phyloP scores from a whole-genome alignment of 2,113 vertebrate genomes.

The Sphaerodactylus townsendi region DNA sequence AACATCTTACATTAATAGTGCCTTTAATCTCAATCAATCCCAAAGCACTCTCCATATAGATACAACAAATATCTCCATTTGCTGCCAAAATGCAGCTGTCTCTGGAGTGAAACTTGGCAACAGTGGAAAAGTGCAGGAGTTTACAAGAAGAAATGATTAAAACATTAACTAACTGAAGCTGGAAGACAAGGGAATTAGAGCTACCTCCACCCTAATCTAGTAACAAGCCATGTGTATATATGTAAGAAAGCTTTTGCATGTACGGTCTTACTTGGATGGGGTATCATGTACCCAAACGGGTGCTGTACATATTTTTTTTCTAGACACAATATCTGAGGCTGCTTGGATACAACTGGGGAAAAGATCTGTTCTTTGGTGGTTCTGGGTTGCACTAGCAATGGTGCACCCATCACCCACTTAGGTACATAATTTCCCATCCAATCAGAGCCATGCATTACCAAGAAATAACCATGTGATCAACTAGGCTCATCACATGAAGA shows the following conservation, averaged over 20 bases:
- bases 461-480: too few relatives aligned
- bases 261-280: background rate
- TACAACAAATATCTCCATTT: conserved; percentile 57
- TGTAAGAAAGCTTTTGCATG: background rate
- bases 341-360: background rate
- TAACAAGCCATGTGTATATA: background rate
- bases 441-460: too few relatives aligned
- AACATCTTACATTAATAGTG: conserved; percentile 71
- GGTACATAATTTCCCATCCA: background rate
- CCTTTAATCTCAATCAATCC: conserved; percentile 75
- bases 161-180: conserved; percentile 47
- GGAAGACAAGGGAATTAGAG: conserved; percentile 30
- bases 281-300: background rate
- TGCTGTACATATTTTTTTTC: too few relatives aligned
- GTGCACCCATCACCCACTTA: background rate
- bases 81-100: conserved; percentile 37
- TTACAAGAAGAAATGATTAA: conserved; percentile 44
- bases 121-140: background rate
- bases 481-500: too few relatives aligned
- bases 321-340: too few relatives aligned
- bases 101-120: conserved; percentile 53
- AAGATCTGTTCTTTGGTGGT: too few relatives aligned
- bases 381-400: background rate
- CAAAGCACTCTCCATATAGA: conserved; percentile 50
- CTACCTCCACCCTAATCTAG: background rate